phyloP scores from a whole-genome alignment of 1,140 invertebrate genomes.

The Diorhabda sublineata region DNA sequence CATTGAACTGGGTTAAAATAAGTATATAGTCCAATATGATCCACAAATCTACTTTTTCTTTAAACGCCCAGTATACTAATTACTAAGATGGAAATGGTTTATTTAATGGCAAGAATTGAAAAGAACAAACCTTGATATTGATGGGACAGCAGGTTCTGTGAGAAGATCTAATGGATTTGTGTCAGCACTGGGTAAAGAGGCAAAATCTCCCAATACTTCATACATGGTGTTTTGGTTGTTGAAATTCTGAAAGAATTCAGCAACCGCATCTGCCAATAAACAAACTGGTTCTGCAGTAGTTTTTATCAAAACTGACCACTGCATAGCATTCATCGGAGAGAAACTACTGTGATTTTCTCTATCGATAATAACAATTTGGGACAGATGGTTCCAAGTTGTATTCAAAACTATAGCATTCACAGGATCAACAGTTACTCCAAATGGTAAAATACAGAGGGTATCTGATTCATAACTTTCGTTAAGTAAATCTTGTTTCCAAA shows the following conservation, averaged over 20 bases:
- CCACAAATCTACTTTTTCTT: too few relatives aligned
- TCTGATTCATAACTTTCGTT: conserved; percentile 58
- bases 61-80: too few relatives aligned
- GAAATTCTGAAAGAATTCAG: conserved; percentile 54
- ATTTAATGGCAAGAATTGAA: too few relatives aligned
- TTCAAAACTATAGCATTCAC: conserved; percentile 72
- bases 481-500: conserved; percentile 67
- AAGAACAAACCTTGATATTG: conserved; percentile 40
- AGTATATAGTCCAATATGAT: too few relatives aligned
- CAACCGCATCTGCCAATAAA: conserved; percentile 56
- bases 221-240: conserved; percentile 49
- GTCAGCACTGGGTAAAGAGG: conserved; percentile 23
- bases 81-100: too few relatives aligned
- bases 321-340: conserved; percentile 77
- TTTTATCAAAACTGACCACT: conserved; percentile 66
- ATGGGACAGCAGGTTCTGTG: conserved; percentile 57
- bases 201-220: conserved; percentile 57
- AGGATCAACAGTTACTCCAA: conserved; percentile 80
- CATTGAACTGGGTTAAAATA: too few relatives aligned
- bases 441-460: conserved; percentile 63
- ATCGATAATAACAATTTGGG: conserved; percentile 84
- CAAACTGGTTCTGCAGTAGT: conserved; percentile 59
- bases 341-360: conserved; percentile 84
- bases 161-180: conserved; percentile 52
- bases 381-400: conserved; percentile 82